Evolutionary conservation across 2,888 invertebrate genomes (phyloP), one percentile per base, ranked within the genome.

Genomic region (Sesia apiformis): DNA sequence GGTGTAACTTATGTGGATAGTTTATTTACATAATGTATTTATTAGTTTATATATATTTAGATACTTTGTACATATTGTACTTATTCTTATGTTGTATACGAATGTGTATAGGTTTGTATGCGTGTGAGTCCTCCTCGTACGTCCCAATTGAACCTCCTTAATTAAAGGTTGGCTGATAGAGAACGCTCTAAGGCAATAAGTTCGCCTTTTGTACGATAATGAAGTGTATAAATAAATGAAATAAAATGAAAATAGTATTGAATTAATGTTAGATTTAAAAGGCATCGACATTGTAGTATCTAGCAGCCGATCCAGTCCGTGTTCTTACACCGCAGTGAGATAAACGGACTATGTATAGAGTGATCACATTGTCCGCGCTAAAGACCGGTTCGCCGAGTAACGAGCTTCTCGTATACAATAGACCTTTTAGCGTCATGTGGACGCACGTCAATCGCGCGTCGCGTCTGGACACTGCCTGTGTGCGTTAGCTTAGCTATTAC

Each of bases 391-490:
- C 70, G 67, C 67, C 72, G 70, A 69, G 74, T 88, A 87, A 88
- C 86, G 87, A 88, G 86, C 81, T 69, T 77, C 79, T 79, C 80
- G 88, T 85, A 88, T 89, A 89, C 89, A 89, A 89, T 89, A 86
- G 88, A 85, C 87, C 89, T 88, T 87, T 89, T 89, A 89, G 82
- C 83, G 89, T 89, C 89, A 87, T 75, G 77, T 75, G 81, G 77
- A 75, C 73, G 76, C 69, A 74, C 80, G 89, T 89, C 89, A 89
- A 87, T 89, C 89, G 76, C 70, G 61, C 53, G 70, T 71, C 73
- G 73, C 72, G 67, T 63, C 74, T 6, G 42, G 39, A 50, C 50
- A 7, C 5, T 50, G 38, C 39, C 5, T 4, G 50, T 6, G 23
- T 46, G 46, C n/a, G 46, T 46, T 8, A 46, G 46, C 46, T 46